Percentiles rank a stretch among this genome's conserved stretches.
These are phyloP conservation scores for Copidosoma floridanum DNA, from an alignment of 1,140 invertebrate species.

Conservation along the genomic window DNA sequence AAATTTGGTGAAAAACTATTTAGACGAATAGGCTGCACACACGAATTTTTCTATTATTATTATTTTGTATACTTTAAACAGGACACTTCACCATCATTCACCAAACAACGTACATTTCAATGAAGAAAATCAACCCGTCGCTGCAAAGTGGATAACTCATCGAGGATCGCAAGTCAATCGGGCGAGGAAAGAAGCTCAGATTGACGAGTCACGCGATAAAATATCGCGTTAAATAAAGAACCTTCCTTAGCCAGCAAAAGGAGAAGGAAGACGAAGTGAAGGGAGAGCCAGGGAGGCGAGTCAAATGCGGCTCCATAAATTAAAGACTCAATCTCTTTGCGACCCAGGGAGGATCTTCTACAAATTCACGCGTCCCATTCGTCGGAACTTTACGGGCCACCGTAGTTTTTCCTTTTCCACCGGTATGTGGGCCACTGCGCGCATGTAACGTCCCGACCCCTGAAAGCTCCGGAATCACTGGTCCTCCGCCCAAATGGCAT, in stretches of 20 bases:
- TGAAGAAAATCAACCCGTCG: neutral
- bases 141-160: neutral
- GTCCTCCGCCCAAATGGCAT: neutral
- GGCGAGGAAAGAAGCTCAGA: too few relatives aligned
- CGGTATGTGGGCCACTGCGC: slow-evolving; percentile 2
- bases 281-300: neutral
- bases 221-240: slow-evolving; percentile 18
- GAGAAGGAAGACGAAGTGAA: neutral
- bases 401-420: neutral
- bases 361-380: slow-evolving; percentile 12
- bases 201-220: slow-evolving; percentile 1
- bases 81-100: too few relatives aligned
- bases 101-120: too few relatives aligned
- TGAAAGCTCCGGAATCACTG: neutral
- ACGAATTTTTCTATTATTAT: too few relatives aligned
- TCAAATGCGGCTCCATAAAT: slow-evolving; percentile 15
- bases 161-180: too few relatives aligned
- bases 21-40: too few relatives aligned
- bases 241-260: neutral
- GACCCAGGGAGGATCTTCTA: slow-evolving; percentile 8
- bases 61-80: too few relatives aligned
- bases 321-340: slow-evolving; percentile 21
- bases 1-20: too few relatives aligned
- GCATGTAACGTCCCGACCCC: too few relatives aligned
- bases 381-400: slow-evolving; percentile 4